phyloP scores from a whole-genome alignment of 2,113 vertebrate genomes.

The Heteronetta atricapilla region DNA sequence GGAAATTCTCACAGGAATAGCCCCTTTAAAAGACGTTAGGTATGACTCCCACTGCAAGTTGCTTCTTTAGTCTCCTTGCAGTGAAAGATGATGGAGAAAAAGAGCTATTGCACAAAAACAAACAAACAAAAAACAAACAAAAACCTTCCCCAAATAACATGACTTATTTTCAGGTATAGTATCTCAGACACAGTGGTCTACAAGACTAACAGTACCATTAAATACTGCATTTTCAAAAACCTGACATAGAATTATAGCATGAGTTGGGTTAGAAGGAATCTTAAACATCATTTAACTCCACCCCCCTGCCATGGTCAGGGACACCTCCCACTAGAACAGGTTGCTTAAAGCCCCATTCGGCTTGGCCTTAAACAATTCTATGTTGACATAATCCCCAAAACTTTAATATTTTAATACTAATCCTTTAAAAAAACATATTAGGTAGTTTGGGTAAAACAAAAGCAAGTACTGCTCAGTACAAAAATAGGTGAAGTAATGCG shows the following conservation, averaged over 20 bases:
- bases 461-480: not conserved
- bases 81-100: not conserved
- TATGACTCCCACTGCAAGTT: not conserved
- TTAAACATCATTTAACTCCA: too few relatives aligned
- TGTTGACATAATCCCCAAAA: not conserved
- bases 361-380: too few relatives aligned
- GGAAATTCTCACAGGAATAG: not conserved
- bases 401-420: not conserved
- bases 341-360: too few relatives aligned
- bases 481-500: not conserved
- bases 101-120: not conserved
- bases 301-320: too few relatives aligned
- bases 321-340: too few relatives aligned
- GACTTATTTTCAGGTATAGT: not conserved
- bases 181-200: not conserved
- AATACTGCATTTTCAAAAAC: not conserved
- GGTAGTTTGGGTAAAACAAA: not conserved
- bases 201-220: not conserved
- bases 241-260: too few relatives aligned
- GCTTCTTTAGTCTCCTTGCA: not conserved
- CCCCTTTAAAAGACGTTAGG: not conserved
- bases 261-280: too few relatives aligned
- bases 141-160: too few relatives aligned
- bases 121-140: not conserved
- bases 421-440: fast-evolving